phyloP scores from a whole-genome alignment of 2,888 invertebrate genomes.

The Phlogophora meticulosa region DNA sequence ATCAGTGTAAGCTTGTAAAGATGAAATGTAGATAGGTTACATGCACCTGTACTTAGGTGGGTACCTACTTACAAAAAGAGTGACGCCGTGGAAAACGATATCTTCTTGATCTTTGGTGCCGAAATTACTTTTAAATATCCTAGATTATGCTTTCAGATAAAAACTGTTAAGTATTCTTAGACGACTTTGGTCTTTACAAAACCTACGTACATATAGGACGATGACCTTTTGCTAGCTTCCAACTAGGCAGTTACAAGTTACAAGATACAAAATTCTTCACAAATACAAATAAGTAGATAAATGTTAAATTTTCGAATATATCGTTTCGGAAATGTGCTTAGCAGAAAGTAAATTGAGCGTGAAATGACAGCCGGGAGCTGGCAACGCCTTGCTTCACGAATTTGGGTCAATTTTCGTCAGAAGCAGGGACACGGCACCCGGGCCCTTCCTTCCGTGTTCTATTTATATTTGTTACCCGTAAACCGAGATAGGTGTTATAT shows the following conservation, averaged over 20 bases:
- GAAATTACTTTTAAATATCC: too few relatives aligned
- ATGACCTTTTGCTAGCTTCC: background rate
- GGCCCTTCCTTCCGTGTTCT: conserved; percentile 72
- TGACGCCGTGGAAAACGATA: too few relatives aligned
- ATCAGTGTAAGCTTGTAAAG: too few relatives aligned
- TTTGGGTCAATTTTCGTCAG: conserved; percentile 82
- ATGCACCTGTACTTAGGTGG: too few relatives aligned
- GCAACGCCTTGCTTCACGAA: conserved; percentile 72
- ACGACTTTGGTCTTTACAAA: background rate
- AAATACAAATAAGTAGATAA: conserved; percentile 43
- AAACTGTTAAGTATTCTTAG: too few relatives aligned
- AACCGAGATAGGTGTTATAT: conserved; percentile 66
- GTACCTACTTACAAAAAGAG: too few relatives aligned
- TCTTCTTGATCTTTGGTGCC: too few relatives aligned
- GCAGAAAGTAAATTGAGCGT: conserved; percentile 81
- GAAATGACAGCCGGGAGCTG: conserved; percentile 79
- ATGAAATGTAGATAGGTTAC: too few relatives aligned
- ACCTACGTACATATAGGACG: background rate
- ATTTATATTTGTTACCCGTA: conserved; percentile 71
- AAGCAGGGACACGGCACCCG: conserved; percentile 63
- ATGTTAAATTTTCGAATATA: conserved; percentile 64
- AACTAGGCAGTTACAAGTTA: background rate
- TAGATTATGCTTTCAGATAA: too few relatives aligned
- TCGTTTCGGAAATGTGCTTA: conserved; percentile 72
- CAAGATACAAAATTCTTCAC: conserved; percentile 9